Evolutionary conservation across 2,888 invertebrate species (phyloP), one percentile per base, ranked within the genome.

Genomic region (Balanococcus diminutus): DNA sequence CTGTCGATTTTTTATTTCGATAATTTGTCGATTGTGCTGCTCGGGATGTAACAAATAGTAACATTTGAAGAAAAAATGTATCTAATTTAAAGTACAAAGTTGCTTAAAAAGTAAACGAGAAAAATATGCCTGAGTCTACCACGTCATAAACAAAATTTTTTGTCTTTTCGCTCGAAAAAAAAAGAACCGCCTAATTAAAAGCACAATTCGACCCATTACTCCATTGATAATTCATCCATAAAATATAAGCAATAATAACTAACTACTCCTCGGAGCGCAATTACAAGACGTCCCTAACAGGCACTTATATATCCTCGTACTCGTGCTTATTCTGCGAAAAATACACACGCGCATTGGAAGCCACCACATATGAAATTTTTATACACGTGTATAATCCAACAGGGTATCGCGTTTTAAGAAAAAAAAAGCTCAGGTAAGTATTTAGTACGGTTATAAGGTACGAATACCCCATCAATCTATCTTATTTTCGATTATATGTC

Each of bases 401-500:
- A 46, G 56, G 19, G 56, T 61, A 61, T 36, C 81, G 81, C 81
- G 39, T 81, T 39, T 81, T 25, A 75, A 39, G 22, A 42, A 39
- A 81, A 39, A 42, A 42, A 39, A 81, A 22, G 22, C 32, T 39
- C 56, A 19, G 56, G 56, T n/a, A n/a, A n/a, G n/a, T 25, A 22
- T 61, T 61, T 25, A 61, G 25, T 46, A 11, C 36, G 14, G 11
- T 14, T 16, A 46, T 46, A 42, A 22, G n/a, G 39, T 81, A 28
- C 28, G 51, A 25, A 51, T 82, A 51, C 82, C 25, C 28, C 82
- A 82, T 82, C 82, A 82, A 82, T 82, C 82, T 46, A 82, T 82
- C 82, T 82, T 82, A 82, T 82, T 82, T 82, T 82, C 82, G 82
- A 82, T 82, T 82, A 28, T 82, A 82, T 46, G 82, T 82, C 82